Base-by-base conservation (phyloP, 2,113 vertebrate genomes). In the Brachirus orientalis region DNA sequence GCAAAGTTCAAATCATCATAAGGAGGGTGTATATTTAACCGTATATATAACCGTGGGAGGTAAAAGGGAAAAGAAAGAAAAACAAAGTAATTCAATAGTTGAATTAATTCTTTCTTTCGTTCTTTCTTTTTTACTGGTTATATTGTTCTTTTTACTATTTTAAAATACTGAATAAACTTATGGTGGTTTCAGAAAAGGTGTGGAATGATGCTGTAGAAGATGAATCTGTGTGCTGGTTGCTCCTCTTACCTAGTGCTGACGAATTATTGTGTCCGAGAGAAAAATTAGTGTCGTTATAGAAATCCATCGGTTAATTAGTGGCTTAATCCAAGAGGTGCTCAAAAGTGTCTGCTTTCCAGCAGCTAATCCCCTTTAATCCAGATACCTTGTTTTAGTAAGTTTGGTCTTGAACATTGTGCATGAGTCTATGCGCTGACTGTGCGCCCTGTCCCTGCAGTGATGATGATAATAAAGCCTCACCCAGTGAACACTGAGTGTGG, bases 231-330 rank as follows among this genome's bases (percentile, higher is more conserved):
- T 40, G 38, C 28, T 33, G 14, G 22, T 12, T 18, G 18, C 7
- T 40, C 11, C 17, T 19, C 16, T 48, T 76, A 90, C 89, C 85
- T 77, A 55, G 16, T 69, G 54, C 18, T 56, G 76, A 69, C 48
- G 50, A 63, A 63, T 82, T 90, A 13, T 10, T 54, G 63, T 50
- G 48, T 65, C 45, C 46, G 6, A 69, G n/a, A 13, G 85, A 82
- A 19, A 74, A 48, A 86, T 80, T 84, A 0, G 83, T 82, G 7
- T 43, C 60, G 28, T 82, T 84, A 6, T 65, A 71, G 9, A 86
- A 82, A 86, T 91, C 89, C 91, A 91, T 92, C 17, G 3, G 10
- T 50, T n/a, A 11, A 37, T 13, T 51, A n/a, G n/a, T n/a, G n/a
- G n/a, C n/a, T 40, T 53, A 69, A 59, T 78, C 10, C 40, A 13